Base-by-base conservation (phyloP, 2,888 invertebrate species). In the Rhimphoctona megacephalus region DNA sequence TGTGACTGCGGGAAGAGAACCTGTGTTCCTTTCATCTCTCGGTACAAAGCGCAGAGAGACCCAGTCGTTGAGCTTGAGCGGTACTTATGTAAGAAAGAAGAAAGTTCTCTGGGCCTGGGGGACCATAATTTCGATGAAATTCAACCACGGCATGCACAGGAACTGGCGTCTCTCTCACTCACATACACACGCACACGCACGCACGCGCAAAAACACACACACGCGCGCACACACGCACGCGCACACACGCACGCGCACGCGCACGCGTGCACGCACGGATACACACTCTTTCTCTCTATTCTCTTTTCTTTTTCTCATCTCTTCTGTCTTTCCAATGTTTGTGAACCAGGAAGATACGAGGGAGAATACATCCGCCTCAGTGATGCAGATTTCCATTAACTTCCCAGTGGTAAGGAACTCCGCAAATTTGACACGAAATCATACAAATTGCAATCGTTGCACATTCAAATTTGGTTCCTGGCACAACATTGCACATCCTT, bases 71-170 rank as follows among this genome's bases (percentile, higher is more conserved):
- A 72, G 81, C 69, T 61, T 54, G 72, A 69, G 81, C 79, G 83
- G 86, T 83, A 86, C 86, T 86, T 81, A 61, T 73, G 86, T 73
- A 80, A 83, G 80, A 82, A 66, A 83, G 80, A 64, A 64, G 61
- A 73, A 77, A 86, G 72, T 70, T 67, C 36, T 67, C 52, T 64
- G 49, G 46, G 80, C 83, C 72, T 39, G 83, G 72, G 80, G 80
- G 83, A 80, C 80, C 81, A 83, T 86, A 86, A 86, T 86, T 86
- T 83, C 76, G 69, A 61, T 66, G 86, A 83, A 86, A 83, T 83
- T 83, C 80, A 73, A 86, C 72, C 83, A 49, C 74, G 69, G 69
- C 79, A 57, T 70, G 70, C 70, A 70, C 79, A n/a, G 39, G 52
- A 54, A 69, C 54, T 52, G 36, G 49, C 39, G 6, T n/a, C 36